Evolutionary conservation across 2,797 vertebrate genomes (phyloP), one percentile per base, ranked within the genome.

Genomic region (Bovichtus variegatus): DNA sequence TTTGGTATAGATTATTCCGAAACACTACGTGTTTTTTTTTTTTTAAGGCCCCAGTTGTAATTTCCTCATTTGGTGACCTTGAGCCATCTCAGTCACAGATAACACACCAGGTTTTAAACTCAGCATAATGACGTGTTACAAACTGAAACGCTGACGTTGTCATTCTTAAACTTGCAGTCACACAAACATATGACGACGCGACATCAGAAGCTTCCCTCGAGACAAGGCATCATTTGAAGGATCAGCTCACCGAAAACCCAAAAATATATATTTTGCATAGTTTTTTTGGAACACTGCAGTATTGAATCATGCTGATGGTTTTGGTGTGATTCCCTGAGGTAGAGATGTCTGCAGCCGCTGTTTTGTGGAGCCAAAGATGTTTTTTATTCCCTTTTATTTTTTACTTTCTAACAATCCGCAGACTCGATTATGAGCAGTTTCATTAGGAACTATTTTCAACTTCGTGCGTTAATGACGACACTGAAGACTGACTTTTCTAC

Each of bases 41-140:
- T n/a, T n/a, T n/a, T n/a, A n/a, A n/a, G n/a, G n/a, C n/a, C n/a
- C 34, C 34, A 18, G 3, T 50, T 82, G 73, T 61, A 76, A 83
- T 82, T 83, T 83, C 62, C 50, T 34, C 36, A 64, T 78, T 77
- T 78, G 47, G 46, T 72, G 76, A 82, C 78, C 83, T 83, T 87
- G 74, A 89, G 82, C 60, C 73, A 80, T 55, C 74, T 71, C 62
- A 51, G 77, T 64, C 69, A 60, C 66, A 82, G 61, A 86, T 74
- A 82, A 78, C 62, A 84, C 80, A 70, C n/a, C 54, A 63, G 66
- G 71, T 85, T 88, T n/a, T 80, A 83, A 87, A 86, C 78, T 81
- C 76, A 65, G 80, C 67, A 67, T 73, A 67, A 80, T 68, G 66
- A 83, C 68, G 63, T 65, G 73, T 82, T 82, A 77, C 36, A 43